Conservation (phyloP, 2,113 vertebrate species). For the Neotoma lepida region DNA sequence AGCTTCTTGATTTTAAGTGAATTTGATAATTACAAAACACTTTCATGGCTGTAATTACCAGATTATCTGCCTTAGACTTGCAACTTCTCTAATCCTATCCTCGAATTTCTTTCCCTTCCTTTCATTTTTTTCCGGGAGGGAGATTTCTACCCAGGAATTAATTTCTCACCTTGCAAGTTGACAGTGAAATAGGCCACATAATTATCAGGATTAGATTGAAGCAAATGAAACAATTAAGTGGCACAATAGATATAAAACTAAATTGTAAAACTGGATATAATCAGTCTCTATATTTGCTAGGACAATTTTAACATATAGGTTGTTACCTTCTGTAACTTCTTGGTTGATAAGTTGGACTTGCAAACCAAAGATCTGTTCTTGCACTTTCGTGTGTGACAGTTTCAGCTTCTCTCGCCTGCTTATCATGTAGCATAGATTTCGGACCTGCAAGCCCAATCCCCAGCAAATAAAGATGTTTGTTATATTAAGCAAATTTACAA, state of each 20-base stretch:
- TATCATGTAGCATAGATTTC: constrained; percentile 99
- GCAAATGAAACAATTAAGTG: constrained; percentile 49
- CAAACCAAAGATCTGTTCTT: constrained; percentile 97
- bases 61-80: not conserved
- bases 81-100: not conserved
- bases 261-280: constrained; percentile 45
- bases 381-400: constrained; percentile 94
- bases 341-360: constrained; percentile 95
- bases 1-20: constrained; percentile 49
- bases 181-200: constrained; percentile 37
- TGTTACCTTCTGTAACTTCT: constrained; percentile 90
- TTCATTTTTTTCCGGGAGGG: not conserved
- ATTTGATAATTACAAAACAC: constrained; percentile 51
- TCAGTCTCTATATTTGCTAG: constrained; percentile 42
- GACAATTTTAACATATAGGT: constrained; percentile 54
- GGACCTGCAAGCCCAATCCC: constrained; percentile 87
- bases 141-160: not conserved
- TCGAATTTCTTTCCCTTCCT: not conserved
- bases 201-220: constrained; percentile 3
- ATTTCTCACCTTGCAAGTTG: constrained; percentile 32
- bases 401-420: constrained; percentile 98
- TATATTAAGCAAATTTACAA: constrained; percentile 32
- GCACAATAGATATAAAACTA: constrained; percentile 25
- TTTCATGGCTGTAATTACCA: constrained; percentile 32
- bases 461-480: constrained; percentile 64